These are phyloP conservation scores for Drosophila recens DNA, from an alignment of 2,888 invertebrate genomes.

Conservation along the genomic window DNA sequence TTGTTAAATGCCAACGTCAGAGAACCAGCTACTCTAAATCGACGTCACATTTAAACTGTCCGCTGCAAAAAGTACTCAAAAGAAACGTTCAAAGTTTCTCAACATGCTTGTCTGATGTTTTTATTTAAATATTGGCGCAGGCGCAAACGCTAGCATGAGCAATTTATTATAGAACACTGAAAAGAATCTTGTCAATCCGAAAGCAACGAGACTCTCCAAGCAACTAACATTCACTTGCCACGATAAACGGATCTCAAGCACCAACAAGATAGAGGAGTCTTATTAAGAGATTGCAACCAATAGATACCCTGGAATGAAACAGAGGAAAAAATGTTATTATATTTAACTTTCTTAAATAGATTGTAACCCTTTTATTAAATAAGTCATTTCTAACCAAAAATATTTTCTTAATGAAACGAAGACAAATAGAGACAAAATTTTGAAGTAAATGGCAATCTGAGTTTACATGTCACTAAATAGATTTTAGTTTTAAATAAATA, in stretches of 20 bases:
- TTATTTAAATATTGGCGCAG: conserved; percentile 18
- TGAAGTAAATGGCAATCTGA: no score
- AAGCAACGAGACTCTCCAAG: conserved; percentile 43
- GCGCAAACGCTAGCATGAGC: conserved; percentile 1
- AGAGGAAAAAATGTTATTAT: no score
- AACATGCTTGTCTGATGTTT: conserved; percentile 24
- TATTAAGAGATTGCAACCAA: background rate
- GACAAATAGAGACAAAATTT: background rate
- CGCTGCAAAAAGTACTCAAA: conserved; percentile 6
- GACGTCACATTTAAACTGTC: conserved; percentile 15
- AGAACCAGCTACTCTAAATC: conserved; percentile 24
- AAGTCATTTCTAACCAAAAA: no score
- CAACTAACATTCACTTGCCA: conserved; percentile 52
- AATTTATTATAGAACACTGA: background rate
- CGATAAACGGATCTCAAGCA: conserved; percentile 27
- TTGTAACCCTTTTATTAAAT: no score
- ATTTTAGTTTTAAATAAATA: no score
- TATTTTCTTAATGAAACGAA: background rate
- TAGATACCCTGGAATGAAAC: conserved; percentile 26
- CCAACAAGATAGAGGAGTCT: conserved; percentile 4
- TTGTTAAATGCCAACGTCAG: background rate
- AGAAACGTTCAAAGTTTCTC: conserved; percentile 11
- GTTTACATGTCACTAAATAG: no score
- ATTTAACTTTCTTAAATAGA: no score
- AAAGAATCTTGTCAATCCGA: conserved; percentile 32